Conservation (phyloP, 1,140 invertebrate species). For the Cydia strobilella region DNA sequence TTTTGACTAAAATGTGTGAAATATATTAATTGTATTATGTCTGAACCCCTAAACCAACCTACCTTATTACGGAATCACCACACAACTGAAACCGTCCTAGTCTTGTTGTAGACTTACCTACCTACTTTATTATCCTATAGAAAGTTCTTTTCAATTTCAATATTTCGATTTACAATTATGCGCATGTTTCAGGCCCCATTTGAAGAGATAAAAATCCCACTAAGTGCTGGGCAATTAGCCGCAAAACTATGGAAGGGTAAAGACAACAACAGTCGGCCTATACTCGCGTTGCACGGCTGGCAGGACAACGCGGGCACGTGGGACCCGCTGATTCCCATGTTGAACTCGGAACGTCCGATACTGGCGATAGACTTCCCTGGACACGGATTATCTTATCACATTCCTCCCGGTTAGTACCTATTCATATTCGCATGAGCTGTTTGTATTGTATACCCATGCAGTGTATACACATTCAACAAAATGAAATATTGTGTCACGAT, state of each 20-base stretch:
- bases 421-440: too few species aligned
- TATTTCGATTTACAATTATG: neutral
- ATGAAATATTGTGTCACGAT: too few species aligned
- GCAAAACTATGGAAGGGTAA: conserved; percentile 85
- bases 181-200: conserved; percentile 56
- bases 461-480: too few species aligned
- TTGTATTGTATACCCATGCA: too few species aligned
- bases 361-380: conserved; percentile 87
- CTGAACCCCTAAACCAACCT: too few species aligned
- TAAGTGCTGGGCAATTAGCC: conserved; percentile 84
- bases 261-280: conserved; percentile 81
- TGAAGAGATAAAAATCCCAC: conserved; percentile 84
- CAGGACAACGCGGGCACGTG: conserved; percentile 88
- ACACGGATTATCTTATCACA: conserved; percentile 86
- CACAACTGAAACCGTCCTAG: too few species aligned
- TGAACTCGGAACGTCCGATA: conserved; percentile 81
- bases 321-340: conserved; percentile 83
- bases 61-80: too few species aligned
- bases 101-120: too few species aligned
- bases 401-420: conserved; percentile 78
- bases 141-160: neutral
- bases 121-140: too few species aligned
- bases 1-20: too few species aligned
- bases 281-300: conserved; percentile 88
- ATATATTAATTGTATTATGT: too few species aligned